Evolutionary conservation across 1,140 invertebrate genomes (phyloP).

Genomic region (Drosophila athabasca): DNA sequence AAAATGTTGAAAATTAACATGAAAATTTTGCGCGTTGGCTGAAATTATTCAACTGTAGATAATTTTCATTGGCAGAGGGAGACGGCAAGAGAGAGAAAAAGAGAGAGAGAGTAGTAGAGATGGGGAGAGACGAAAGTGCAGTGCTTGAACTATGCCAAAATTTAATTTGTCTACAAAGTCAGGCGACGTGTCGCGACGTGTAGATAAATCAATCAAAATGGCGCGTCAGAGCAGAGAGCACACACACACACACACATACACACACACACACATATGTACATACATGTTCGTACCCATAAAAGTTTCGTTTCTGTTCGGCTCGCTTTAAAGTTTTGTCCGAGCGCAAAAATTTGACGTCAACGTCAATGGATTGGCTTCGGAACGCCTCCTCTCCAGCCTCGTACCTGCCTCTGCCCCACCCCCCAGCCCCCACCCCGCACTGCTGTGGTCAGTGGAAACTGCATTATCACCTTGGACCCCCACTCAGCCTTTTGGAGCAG

Average conservation of each 20-base stretch:
- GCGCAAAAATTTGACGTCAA: slow-evolving; percentile 38
- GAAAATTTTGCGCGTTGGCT: slow-evolving; percentile 63
- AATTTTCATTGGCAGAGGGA: slow-evolving; percentile 59
- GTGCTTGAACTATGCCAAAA: slow-evolving; percentile 59
- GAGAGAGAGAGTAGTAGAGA: not conserved
- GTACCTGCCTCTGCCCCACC: not conserved
- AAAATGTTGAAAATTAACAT: slow-evolving; percentile 67
- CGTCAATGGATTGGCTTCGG: slow-evolving; percentile 48
- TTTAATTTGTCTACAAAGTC: slow-evolving; percentile 81
- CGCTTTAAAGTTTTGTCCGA: slow-evolving; percentile 66
- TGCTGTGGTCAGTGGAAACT: slow-evolving; percentile 45
- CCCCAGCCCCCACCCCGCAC: slow-evolving; percentile 2
- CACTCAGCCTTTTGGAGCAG: slow-evolving; percentile 47
- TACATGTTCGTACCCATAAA: slow-evolving; percentile 33
- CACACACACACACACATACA: slow-evolving; percentile 14
- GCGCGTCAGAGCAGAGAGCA: slow-evolving; percentile 28
- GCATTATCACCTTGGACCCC: slow-evolving; percentile 71
- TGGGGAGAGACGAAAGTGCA: slow-evolving; percentile 26
- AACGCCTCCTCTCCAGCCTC: slow-evolving; percentile 20
- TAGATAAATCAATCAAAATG: slow-evolving; percentile 79
- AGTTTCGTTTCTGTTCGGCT: slow-evolving; percentile 49
- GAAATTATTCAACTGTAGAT: slow-evolving; percentile 79
- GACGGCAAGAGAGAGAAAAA: too few species aligned
- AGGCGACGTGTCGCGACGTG: slow-evolving; percentile 63
- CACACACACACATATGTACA: slow-evolving; percentile 24